These are phyloP conservation scores for Uropsilus gracilis DNA, from an alignment of 2,113 vertebrate genomes.

Conservation along the genomic window DNA sequence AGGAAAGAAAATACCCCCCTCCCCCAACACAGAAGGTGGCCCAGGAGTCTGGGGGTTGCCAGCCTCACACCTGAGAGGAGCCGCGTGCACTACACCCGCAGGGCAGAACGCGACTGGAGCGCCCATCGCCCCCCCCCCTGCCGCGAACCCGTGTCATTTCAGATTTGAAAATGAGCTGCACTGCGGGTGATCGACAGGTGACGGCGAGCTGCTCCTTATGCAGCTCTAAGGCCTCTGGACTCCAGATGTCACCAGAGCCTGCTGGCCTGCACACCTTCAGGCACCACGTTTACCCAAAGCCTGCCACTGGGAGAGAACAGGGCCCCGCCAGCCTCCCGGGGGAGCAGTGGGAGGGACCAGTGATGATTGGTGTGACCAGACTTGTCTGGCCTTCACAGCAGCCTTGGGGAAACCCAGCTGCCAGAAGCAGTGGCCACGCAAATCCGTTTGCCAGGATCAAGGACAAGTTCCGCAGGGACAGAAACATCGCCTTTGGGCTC, in stretches of 20 bases:
- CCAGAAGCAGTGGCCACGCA: slow-evolving; percentile 21
- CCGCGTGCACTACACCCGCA: not conserved
- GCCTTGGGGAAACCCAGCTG: not conserved
- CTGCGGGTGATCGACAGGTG: not conserved
- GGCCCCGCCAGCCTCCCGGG: not conserved
- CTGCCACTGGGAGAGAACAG: slow-evolving; percentile 3
- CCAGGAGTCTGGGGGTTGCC: not conserved
- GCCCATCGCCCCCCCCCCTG: too few relatives aligned
- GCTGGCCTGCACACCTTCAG: not conserved
- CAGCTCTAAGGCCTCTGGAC: not conserved
- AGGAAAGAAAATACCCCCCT: not conserved
- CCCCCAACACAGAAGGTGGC: not conserved
- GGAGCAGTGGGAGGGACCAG: not conserved
- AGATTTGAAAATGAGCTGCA: slow-evolving; percentile 27
- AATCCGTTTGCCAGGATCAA: slow-evolving; percentile 28
- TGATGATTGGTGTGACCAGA: not conserved
- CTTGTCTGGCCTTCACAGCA: not conserved
- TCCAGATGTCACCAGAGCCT: not conserved
- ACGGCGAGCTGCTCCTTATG: not conserved
- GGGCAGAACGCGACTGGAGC: not conserved
- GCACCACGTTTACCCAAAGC: not conserved
- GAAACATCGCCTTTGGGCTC: not conserved
- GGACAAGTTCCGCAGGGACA: slow-evolving; percentile 28
- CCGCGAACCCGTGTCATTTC: not conserved
- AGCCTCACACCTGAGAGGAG: not conserved